These are phyloP conservation scores for Chiroxiphia lanceolata DNA, from an alignment of 2,797 vertebrate species.

Conservation along the genomic window DNA sequence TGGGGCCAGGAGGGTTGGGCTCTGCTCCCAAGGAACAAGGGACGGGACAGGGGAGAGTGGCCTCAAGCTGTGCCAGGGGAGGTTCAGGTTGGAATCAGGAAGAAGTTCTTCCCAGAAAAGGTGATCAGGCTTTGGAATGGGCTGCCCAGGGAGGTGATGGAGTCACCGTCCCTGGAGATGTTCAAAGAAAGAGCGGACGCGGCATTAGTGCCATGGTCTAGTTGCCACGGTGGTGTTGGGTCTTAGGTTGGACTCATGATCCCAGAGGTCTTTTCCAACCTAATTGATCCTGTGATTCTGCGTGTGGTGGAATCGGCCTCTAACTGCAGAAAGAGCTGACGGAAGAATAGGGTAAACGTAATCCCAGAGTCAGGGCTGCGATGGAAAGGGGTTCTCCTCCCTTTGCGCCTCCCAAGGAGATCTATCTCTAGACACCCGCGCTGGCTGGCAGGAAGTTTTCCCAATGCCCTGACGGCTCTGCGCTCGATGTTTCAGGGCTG, in stretches of 20 bases:
- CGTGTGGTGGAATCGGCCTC: background rate
- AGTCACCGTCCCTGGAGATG: background rate
- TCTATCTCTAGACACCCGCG: too few species aligned
- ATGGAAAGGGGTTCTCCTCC: background rate
- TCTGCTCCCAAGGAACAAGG: background rate
- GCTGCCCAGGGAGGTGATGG: background rate
- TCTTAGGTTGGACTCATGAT: background rate
- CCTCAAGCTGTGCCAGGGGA: too few species aligned
- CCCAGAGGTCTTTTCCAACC: background rate
- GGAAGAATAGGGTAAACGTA: accelerated
- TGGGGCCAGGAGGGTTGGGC: background rate
- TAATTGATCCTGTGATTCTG: too few species aligned
- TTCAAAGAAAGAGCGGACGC: background rate
- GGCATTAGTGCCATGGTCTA: background rate
- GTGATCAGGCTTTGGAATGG: background rate
- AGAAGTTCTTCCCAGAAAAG: background rate
- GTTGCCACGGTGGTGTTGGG: background rate
- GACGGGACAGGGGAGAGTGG: background rate
- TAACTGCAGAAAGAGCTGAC: background rate
- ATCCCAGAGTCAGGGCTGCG: background rate
- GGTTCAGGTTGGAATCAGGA: background rate
- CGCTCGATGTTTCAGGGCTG: constrained; percentile 84
- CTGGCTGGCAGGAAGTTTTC: too few species aligned
- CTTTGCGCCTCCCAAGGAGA: background rate
- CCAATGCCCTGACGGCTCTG: background rate